Percentiles rank a stretch among this genome's conserved stretches.
Evolutionary conservation across 2,797 vertebrate genomes (phyloP).

Genomic region (Cirrhinus mrigala): DNA sequence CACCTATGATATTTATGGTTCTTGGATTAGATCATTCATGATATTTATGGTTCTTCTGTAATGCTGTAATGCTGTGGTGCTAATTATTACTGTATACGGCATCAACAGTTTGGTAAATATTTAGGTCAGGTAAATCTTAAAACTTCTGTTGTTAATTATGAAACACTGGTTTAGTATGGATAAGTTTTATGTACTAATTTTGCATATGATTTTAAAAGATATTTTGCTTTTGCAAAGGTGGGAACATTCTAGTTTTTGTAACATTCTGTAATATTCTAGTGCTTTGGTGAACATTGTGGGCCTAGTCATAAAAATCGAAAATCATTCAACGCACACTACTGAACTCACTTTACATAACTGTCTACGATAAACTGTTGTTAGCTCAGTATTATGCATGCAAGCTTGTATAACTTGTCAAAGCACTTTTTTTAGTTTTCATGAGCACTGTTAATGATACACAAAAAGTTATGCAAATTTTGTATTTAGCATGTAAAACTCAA

Average conservation of each 20-base stretch:
- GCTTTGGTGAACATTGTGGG: neutral
- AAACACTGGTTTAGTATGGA: too few species aligned
- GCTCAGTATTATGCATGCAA: neutral
- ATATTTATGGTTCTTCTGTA: too few species aligned
- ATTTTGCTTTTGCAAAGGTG: neutral
- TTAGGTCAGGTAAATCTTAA: too few species aligned
- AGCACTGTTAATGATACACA: neutral
- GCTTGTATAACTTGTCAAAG: neutral
- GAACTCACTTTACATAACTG: neutral
- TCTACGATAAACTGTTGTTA: neutral
- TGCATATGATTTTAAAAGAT: neutral
- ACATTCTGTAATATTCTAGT: neutral
- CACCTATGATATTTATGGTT: too few species aligned
- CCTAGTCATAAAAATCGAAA: neutral
- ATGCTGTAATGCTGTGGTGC: too few species aligned
- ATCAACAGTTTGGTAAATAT: too few species aligned
- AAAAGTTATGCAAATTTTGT: neutral
- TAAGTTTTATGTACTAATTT: neutral
- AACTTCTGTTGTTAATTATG: too few species aligned
- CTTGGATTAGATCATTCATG: neutral
- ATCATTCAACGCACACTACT: neutral
- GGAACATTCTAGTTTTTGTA: neutral
- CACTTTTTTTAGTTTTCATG: too few species aligned
- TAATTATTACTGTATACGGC: too few species aligned
- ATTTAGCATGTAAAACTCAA: neutral